These are phyloP conservation scores for Muraenolepis orangiensis DNA, from an alignment of 2,797 vertebrate species.

Conservation along the genomic window DNA sequence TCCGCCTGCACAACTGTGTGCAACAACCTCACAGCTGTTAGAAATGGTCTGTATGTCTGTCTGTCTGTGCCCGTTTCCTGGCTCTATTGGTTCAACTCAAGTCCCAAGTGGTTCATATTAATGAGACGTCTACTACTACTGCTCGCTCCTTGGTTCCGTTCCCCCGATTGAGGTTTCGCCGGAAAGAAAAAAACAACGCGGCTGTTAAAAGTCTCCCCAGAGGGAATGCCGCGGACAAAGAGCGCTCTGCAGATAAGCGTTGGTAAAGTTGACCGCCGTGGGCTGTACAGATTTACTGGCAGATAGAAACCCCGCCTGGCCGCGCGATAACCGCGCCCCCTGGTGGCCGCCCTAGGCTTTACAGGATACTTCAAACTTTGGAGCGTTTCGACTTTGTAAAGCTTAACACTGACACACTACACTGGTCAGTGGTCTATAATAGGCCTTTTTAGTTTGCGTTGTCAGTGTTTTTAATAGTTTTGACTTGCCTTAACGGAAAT, in stretches of 20 bases:
- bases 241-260: not conserved
- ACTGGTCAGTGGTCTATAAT: not conserved
- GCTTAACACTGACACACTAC: not conserved
- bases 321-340: not conserved
- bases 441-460: not conserved
- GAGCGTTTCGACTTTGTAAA: not conserved
- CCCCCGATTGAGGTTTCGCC: not conserved
- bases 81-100: constrained; percentile 8
- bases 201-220: not conserved
- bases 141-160: not conserved
- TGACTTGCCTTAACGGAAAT: not conserved
- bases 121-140: not conserved
- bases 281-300: not conserved
- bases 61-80: constrained; percentile 10
- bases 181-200: not conserved
- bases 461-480: not conserved
- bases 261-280: not conserved
- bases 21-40: not conserved
- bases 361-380: not conserved
- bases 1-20: not conserved
- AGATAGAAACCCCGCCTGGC: not conserved
- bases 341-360: not conserved
- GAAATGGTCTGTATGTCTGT: not conserved
- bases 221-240: not conserved
- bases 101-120: not conserved